Evolutionary conservation across 2,113 vertebrate species (phyloP), one percentile per base, ranked within the genome.

Genomic region (Ia io): DNA sequence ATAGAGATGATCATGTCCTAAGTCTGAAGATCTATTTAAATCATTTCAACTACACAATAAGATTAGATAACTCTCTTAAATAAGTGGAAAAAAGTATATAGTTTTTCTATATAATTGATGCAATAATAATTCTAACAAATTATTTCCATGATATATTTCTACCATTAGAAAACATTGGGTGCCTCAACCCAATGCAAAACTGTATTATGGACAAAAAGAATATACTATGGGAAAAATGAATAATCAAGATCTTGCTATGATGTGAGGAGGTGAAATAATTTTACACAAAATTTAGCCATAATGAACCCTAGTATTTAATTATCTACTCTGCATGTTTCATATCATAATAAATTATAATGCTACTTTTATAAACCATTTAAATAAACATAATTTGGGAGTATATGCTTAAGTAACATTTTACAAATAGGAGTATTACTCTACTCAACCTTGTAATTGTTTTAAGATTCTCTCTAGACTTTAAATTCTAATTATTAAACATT

Each of bases 391-490:
- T 84, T 74, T 22, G 18, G 65, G 5, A 78, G 3, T 82, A 63
- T 37, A 69, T 79, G 17, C 76, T 70, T 84, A 88, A 92, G 22
- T 84, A 88, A 71, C 32, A 51, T 86, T 86, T 93, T 87, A 78
- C 56, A 88, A 90, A 90, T 63, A 79, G 4, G 4, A 73, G 4
- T 84, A 12, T 61, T 71, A 78, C 32, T 85, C 18, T 83, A 51
- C 32, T 37, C 14, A 51, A n/a, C 49, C 79, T 92, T 49, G 61
- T n/a, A 83, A 25, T 42, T 83, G 17, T 84, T 87, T 80, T 69
- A 80, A 89, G 25, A 42, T 61, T 89, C 63, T 73, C 32, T 88
- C 71, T 37, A 56, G 28, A 92, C 44, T 84, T 96, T 59, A 84
- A 79, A 61, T 61, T 80, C 49, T 70, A 77, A 30, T 79, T 80